Percentiles rank a stretch among this genome's conserved stretches.
These are phyloP conservation scores for Hormaphis cornu DNA, from an alignment of 1,140 invertebrate species.

Conservation along the genomic window DNA sequence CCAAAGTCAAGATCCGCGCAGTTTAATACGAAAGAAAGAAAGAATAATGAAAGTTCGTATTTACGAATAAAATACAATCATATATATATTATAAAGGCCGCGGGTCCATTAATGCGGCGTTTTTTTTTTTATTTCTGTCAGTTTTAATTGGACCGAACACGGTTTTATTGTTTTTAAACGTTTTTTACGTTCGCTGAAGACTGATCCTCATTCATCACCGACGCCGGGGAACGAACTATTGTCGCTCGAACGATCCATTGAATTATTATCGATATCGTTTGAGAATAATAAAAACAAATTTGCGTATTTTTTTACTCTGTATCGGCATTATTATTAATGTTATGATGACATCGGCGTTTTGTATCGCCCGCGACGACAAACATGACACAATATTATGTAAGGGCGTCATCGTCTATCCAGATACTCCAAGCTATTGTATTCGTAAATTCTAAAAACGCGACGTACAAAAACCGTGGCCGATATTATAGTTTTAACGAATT, in stretches of 20 bases:
- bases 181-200: constrained; percentile 3
- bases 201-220: constrained; percentile 18
- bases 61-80: background rate
- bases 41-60: no score
- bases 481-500: no score
- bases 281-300: background rate
- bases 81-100: no score
- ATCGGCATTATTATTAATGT: no score
- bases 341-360: background rate
- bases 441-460: background rate
- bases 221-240: background rate
- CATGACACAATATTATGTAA: constrained; percentile 8
- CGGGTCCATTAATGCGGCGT: constrained; percentile 9
- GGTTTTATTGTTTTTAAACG: constrained; percentile 19
- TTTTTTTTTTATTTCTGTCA: constrained; percentile 15
- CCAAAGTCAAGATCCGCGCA: background rate
- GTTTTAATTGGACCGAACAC: constrained; percentile 21
- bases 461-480: no score
- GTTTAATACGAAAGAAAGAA: no score
- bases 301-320: background rate
- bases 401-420: background rate
- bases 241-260: background rate
- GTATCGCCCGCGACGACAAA: background rate
- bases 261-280: constrained; percentile 8
- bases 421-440: background rate